These are phyloP conservation scores for Eurystomus glaucurus DNA, from an alignment of 2,797 vertebrate genomes.

Conservation along the genomic window DNA sequence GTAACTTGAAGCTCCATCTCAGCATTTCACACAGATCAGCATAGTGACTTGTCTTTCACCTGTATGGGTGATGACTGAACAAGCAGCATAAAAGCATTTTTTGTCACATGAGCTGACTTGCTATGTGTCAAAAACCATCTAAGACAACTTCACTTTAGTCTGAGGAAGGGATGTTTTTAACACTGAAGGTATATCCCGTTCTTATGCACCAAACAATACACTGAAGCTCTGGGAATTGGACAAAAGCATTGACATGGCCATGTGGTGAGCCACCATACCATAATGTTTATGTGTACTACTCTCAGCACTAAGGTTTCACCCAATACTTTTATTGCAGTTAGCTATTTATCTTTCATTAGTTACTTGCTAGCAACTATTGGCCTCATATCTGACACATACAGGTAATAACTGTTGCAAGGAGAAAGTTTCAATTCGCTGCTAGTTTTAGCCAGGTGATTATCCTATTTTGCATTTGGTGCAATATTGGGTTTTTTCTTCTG, in stretches of 20 bases:
- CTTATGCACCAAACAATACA: neutral
- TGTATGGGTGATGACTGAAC: neutral
- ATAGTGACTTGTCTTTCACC: neutral
- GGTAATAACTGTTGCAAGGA: neutral
- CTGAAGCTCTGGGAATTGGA: neutral
- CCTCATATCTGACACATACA: neutral
- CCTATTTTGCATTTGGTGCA: neutral
- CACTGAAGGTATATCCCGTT: neutral
- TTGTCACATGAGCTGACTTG: neutral
- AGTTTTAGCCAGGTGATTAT: neutral
- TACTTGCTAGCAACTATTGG: neutral
- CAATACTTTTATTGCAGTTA: neutral
- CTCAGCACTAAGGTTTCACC: neutral
- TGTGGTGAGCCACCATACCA: neutral
- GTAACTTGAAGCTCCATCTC: neutral
- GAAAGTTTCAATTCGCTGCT: neutral
- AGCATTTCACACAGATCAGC: neutral
- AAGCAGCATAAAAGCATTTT: neutral
- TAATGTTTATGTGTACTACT: neutral
- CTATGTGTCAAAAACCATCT: neutral
- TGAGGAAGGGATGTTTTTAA: neutral
- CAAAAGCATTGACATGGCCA: neutral
- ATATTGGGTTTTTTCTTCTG: fast-evolving
- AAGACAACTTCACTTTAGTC: neutral
- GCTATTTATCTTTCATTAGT: neutral